A percentile compares a stretch with the other conserved stretches of the same genome.
Conservation (phyloP, 1,140 invertebrate species). For the Dendrolimus kikuchii region DNA sequence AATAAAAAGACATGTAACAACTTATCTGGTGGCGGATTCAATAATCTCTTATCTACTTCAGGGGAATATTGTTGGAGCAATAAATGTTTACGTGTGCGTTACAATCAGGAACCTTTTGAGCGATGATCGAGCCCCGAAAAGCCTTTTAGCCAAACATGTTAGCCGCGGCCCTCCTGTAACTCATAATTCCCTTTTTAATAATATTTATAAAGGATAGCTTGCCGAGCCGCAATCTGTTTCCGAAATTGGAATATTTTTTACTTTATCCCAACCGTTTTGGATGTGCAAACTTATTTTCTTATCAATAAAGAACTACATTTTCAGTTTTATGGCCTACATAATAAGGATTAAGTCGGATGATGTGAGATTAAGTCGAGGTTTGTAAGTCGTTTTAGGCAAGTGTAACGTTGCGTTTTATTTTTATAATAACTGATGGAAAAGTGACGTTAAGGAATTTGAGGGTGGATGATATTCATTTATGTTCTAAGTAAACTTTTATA, state of each 20-base stretch:
- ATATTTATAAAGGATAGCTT: constrained; percentile 39
- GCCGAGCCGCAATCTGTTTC: constrained; percentile 32
- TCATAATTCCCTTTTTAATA: constrained; percentile 40
- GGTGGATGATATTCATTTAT: too few relatives aligned
- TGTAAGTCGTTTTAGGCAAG: constrained; percentile 4
- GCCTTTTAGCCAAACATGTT: constrained; percentile 17
- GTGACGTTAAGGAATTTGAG: too few relatives aligned
- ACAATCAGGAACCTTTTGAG: not conserved
- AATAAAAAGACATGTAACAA: too few relatives aligned
- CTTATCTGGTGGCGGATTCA: too few relatives aligned
- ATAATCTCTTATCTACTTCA: too few relatives aligned
- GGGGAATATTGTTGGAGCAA: too few relatives aligned
- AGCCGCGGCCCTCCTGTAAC: constrained; percentile 14
- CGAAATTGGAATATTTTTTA: constrained; percentile 43
- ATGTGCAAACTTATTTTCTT: constrained; percentile 7
- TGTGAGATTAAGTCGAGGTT: not conserved
- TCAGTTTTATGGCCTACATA: not conserved
- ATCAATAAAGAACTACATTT: not conserved
- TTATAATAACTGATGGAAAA: too few relatives aligned
- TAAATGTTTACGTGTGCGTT: too few relatives aligned
- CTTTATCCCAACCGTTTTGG: constrained; percentile 23
- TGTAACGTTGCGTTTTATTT: constrained; percentile 7
- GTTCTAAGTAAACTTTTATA: too few relatives aligned
- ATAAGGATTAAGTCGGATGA: not conserved
- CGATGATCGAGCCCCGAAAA: constrained; percentile 2